A percentile compares a stretch with the other conserved stretches of the same genome.
Conservation (phyloP, 2,797 vertebrate genomes). For the Carduelis carduelis region DNA sequence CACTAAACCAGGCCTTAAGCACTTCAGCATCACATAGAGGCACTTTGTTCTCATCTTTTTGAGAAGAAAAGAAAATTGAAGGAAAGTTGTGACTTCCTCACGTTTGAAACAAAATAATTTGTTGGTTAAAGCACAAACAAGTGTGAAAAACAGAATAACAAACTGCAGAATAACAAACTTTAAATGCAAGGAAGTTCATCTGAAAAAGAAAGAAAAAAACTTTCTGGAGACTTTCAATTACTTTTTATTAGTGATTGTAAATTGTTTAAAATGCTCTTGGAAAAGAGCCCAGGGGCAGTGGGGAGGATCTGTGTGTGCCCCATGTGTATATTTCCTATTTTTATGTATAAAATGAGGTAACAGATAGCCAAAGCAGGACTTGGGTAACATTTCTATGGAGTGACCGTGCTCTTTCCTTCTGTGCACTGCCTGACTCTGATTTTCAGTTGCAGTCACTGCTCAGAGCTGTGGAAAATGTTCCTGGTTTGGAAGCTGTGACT, state of each 20-base stretch:
- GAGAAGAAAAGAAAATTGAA: background rate
- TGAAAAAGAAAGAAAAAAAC: slow-evolving; percentile 14
- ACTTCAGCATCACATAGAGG: background rate
- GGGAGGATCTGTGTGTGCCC: background rate
- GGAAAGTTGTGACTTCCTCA: background rate
- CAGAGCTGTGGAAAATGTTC: background rate
- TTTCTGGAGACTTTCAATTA: slow-evolving; percentile 27
- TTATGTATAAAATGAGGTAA: background rate
- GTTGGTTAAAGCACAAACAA: background rate
- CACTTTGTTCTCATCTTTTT: background rate
- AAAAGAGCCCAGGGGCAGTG: background rate
- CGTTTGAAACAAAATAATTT: background rate
- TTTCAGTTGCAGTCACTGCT: background rate
- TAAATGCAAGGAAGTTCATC: background rate
- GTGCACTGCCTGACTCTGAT: background rate
- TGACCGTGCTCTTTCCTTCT: background rate
- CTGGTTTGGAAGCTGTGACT: background rate
- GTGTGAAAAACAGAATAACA: background rate
- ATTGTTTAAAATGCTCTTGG: slow-evolving; percentile 52
- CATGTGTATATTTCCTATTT: background rate
- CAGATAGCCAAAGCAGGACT: background rate
- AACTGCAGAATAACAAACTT: slow-evolving; percentile 28
- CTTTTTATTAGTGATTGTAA: slow-evolving; percentile 54
- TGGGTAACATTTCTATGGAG: background rate
- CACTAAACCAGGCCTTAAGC: background rate